A percentile compares a stretch with the other conserved stretches of the same genome.
Evolutionary conservation across 2,888 invertebrate genomes (phyloP).

Genomic region (Dolichomitus sp.): DNA sequence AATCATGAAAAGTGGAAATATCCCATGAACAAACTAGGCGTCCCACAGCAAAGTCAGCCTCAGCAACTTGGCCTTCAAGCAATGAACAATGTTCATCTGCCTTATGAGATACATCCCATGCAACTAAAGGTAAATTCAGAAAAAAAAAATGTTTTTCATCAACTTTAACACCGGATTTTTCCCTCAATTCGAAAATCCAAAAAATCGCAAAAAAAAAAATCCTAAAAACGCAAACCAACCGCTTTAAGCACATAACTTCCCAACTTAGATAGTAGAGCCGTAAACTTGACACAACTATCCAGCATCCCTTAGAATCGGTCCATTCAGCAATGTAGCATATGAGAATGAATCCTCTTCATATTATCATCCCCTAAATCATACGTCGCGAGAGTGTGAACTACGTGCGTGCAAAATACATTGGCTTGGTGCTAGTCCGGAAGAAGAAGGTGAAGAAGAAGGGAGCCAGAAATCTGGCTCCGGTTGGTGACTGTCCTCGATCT

Average conservation of each 20-base stretch:
- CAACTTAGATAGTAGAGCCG: neutral
- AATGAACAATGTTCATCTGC: slow-evolving; percentile 85
- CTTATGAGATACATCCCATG: slow-evolving; percentile 85
- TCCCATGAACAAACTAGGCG: slow-evolving; percentile 86
- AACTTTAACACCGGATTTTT: too few relatives aligned
- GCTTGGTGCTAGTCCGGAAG: neutral
- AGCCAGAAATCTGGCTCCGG: slow-evolving; percentile 14
- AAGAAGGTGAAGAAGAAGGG: neutral
- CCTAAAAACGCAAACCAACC: neutral
- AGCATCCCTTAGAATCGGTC: neutral
- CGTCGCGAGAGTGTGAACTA: slow-evolving; percentile 22
- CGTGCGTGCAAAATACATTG: slow-evolving; percentile 34
- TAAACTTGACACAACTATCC: slow-evolving; percentile 3
- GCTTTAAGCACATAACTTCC: neutral
- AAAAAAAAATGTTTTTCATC: neutral
- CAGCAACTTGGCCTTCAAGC: slow-evolving; percentile 88
- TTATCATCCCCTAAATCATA: slow-evolving; percentile 43
- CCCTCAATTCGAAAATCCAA: too few relatives aligned
- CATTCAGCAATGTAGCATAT: slow-evolving; percentile 6
- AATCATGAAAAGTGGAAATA: slow-evolving; percentile 96
- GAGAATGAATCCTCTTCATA: slow-evolving; percentile 4
- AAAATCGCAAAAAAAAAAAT: too few relatives aligned
- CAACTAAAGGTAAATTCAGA: slow-evolving; percentile 82
- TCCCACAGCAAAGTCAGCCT: slow-evolving; percentile 88
- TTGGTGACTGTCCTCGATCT: slow-evolving; percentile 36